Evolutionary conservation across 1,140 invertebrate genomes (phyloP).

Genomic region (Calliphora vicina): DNA sequence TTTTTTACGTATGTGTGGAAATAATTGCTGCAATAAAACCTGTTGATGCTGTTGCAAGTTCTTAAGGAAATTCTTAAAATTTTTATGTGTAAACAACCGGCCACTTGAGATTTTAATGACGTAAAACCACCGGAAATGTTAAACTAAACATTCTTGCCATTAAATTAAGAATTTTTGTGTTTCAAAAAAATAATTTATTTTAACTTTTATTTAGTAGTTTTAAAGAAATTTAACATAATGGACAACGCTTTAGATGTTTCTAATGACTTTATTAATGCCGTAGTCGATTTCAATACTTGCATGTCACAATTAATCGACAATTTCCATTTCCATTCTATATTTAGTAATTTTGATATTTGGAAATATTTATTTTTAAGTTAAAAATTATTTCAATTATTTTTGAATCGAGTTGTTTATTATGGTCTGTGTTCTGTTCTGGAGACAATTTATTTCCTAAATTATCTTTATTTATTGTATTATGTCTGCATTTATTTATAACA

Average conservation of each 20-base stretch:
- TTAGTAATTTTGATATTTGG: conserved; percentile 19
- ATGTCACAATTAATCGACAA: conserved; percentile 13
- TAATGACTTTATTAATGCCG: conserved; percentile 9
- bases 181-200: not conserved
- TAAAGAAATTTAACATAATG: not conserved
- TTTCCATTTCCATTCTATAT: not conserved
- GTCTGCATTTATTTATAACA: too few relatives aligned
- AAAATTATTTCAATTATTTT: not conserved
- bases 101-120: not conserved
- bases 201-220: not conserved
- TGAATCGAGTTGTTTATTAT: too few relatives aligned
- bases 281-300: conserved; percentile 21
- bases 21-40: not conserved
- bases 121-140: not conserved
- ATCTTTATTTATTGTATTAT: too few relatives aligned
- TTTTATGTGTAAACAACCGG: not conserved
- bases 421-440: too few relatives aligned
- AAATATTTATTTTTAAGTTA: conserved; percentile 21
- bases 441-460: too few relatives aligned
- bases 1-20: not conserved
- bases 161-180: not conserved
- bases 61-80: not conserved
- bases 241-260: conserved; percentile 10
- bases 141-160: not conserved
- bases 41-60: not conserved